Conservation (phyloP, 2,113 vertebrate genomes). For the Sprattus sprattus region DNA sequence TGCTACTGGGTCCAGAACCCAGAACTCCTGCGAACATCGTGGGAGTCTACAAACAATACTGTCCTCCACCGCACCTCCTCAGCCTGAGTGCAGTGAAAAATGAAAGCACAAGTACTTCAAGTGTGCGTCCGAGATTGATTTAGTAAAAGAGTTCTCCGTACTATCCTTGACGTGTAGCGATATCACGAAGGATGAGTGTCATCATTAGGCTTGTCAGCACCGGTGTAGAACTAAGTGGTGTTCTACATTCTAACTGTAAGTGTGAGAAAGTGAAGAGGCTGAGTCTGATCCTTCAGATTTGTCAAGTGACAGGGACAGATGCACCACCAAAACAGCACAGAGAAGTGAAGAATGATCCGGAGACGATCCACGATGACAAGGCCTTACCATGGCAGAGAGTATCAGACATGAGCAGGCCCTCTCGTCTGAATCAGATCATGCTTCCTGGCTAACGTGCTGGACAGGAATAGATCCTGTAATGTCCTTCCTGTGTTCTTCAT, state of each 20-base stretch:
- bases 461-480: not conserved
- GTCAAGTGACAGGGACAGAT: not conserved
- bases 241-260: constrained; percentile 14
- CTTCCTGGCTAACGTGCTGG: not conserved
- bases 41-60: not conserved
- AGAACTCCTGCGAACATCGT: not conserved
- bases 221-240: not conserved
- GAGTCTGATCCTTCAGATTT: not conserved
- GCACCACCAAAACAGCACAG: not conserved
- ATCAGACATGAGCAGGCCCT: not conserved
- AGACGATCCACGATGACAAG: not conserved
- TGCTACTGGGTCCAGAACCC: not conserved
- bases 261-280: not conserved
- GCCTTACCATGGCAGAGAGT: not conserved
- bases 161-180: not conserved
- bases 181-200: not conserved
- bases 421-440: not conserved
- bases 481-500: not conserved
- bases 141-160: not conserved
- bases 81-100: not conserved
- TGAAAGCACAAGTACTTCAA: not conserved
- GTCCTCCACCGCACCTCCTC: not conserved
- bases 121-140: not conserved
- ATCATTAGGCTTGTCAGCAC: not conserved
- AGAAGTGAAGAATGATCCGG: not conserved